Percentiles rank a stretch among this genome's conserved stretches.
Evolutionary conservation across 2,888 invertebrate species (phyloP).

Genomic region (Geotrupes spiniger): DNA sequence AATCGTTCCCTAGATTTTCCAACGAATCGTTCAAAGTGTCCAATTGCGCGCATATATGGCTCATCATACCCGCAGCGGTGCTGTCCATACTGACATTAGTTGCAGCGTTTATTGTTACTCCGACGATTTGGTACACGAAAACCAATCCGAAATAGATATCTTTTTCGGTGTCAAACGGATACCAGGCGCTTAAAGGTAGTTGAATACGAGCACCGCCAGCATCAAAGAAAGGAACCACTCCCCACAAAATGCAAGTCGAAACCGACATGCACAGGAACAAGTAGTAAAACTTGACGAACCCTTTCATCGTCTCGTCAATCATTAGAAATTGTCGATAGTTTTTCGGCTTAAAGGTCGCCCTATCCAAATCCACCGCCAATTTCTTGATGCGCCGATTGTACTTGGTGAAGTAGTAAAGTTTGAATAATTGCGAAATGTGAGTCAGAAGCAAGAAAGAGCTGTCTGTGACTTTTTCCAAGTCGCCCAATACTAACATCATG

Average conservation of each 20-base stretch:
- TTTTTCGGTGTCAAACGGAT: conserved; percentile 49
- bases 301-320: conserved; percentile 29
- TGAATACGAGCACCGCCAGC: conserved; percentile 19
- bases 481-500: conserved; percentile 48
- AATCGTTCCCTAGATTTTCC: conserved; percentile 27
- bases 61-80: conserved; percentile 50
- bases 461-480: conserved; percentile 36
- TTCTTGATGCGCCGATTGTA: conserved; percentile 20
- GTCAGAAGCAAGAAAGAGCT: conserved; percentile 38
- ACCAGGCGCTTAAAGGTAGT: conserved; percentile 46
- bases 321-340: conserved; percentile 29
- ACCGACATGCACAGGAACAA: conserved; percentile 33
- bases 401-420: conserved; percentile 19
- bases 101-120: conserved; percentile 50
- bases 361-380: conserved; percentile 23
- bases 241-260: conserved; percentile 39
- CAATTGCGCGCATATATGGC: conserved; percentile 53
- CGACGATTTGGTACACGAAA: conserved; percentile 52
- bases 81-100: conserved; percentile 55
- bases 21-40: conserved; percentile 49
- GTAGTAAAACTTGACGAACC: conserved; percentile 31
- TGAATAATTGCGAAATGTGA: conserved; percentile 28
- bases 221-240: conserved; percentile 41
- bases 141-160: conserved; percentile 51
- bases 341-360: conserved; percentile 25